These are phyloP conservation scores for Puntigrus tetrazona DNA, from an alignment of 2,113 vertebrate species.

Conservation along the genomic window DNA sequence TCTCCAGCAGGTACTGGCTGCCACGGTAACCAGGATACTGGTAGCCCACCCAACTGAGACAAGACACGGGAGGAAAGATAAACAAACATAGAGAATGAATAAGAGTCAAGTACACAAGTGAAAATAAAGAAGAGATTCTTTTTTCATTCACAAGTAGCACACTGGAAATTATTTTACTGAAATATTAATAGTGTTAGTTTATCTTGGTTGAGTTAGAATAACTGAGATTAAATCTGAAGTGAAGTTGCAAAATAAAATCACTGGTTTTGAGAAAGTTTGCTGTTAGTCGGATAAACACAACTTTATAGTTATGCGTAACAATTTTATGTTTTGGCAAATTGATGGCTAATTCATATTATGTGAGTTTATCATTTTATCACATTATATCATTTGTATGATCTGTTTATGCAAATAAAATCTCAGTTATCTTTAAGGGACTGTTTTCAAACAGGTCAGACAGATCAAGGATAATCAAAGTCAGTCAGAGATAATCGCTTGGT, in stretches of 20 bases:
- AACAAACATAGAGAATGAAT: neutral
- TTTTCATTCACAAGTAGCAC: neutral
- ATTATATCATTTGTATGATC: neutral
- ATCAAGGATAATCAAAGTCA: neutral
- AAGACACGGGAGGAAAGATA: constrained; percentile 12
- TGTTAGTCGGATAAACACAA: neutral
- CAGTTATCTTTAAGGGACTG: neutral
- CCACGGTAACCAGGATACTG: constrained; percentile 82
- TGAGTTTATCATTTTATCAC: too few relatives aligned
- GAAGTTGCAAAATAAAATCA: neutral
- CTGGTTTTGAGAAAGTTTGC: neutral
- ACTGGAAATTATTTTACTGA: neutral
- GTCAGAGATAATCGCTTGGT: neutral
- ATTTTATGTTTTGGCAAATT: neutral
- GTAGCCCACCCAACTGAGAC: constrained; percentile 75
- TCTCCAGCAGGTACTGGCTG: constrained; percentile 84
- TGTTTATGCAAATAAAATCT: neutral
- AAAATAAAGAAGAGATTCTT: constrained; percentile 15
- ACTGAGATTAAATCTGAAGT: neutral
- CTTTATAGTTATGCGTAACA: neutral
- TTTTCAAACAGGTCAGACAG: neutral
- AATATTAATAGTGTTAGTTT: neutral
- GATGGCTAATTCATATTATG: neutral
- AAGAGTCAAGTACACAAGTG: neutral
- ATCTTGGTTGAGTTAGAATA: neutral